Evolutionary conservation across 2,888 invertebrate genomes (phyloP).

Genomic region (Trisateles emortualis): DNA sequence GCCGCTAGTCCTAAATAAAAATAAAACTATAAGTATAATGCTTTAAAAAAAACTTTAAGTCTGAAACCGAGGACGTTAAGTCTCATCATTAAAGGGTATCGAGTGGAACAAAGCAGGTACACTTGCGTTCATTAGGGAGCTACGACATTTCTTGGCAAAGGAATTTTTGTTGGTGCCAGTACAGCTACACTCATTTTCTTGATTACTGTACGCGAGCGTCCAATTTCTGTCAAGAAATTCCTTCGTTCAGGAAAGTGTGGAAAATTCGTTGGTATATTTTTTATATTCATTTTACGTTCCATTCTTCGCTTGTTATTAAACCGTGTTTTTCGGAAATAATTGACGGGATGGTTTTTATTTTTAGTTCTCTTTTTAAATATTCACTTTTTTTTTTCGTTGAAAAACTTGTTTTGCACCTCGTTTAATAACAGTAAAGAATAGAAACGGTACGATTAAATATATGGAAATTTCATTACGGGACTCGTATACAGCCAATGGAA

Average conservation of each 20-base stretch:
- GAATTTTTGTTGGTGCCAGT: conserved; percentile 43
- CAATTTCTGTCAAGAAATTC: conserved; percentile 44
- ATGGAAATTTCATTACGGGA: too few species aligned
- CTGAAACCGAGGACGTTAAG: conserved; percentile 25
- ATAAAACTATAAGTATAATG: not conserved
- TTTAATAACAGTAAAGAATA: too few species aligned
- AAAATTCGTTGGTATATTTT: conserved; percentile 18
- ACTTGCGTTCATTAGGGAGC: conserved; percentile 43
- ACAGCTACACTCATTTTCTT: conserved; percentile 44
- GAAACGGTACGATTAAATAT: too few species aligned
- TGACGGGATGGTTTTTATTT: conserved; percentile 4
- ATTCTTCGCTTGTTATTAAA: conserved; percentile 13
- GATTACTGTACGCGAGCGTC: conserved; percentile 50
- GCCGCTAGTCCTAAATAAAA: too few species aligned
- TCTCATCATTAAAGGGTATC: conserved; percentile 45
- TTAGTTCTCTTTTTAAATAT: not conserved
- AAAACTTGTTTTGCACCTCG: too few species aligned
- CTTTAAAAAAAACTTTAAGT: not conserved
- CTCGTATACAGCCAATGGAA: too few species aligned
- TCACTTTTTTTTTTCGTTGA: not conserved
- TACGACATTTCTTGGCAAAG: conserved; percentile 48
- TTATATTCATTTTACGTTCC: conserved; percentile 1
- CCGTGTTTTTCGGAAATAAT: conserved; percentile 12
- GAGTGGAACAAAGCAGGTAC: conserved; percentile 51
- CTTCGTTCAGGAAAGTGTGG: conserved; percentile 17